Evolutionary conservation across 1,140 invertebrate genomes (phyloP).

Genomic region (Trichogramma pretiosum): DNA sequence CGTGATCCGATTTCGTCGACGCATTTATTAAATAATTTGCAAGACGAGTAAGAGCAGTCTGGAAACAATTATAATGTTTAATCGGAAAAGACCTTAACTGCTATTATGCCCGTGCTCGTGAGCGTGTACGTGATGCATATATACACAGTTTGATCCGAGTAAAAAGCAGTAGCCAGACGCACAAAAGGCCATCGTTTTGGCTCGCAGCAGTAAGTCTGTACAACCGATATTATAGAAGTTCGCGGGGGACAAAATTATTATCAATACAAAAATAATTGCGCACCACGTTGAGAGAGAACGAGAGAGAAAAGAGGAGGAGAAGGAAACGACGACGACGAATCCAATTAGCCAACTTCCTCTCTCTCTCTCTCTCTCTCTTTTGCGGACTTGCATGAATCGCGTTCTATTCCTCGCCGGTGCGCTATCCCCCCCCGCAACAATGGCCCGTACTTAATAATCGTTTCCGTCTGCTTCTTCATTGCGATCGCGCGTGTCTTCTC

Average conservation of each 20-base stretch:
- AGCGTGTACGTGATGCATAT: neutral
- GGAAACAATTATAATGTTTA: no score
- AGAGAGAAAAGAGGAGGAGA: neutral
- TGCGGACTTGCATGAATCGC: constrained; percentile 30
- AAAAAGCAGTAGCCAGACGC: neutral
- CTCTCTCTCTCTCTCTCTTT: constrained; percentile 15
- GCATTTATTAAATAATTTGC: no score
- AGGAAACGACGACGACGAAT: constrained; percentile 14
- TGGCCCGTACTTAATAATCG: constrained; percentile 29
- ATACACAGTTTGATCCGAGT: neutral
- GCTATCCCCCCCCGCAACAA: constrained; percentile 14
- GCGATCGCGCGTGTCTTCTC: neutral
- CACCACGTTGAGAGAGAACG: constrained; percentile 3
- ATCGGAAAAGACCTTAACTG: no score
- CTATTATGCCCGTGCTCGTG: no score
- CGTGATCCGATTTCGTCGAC: no score
- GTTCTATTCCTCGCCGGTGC: constrained; percentile 21
- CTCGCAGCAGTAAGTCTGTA: neutral
- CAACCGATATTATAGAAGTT: neutral
- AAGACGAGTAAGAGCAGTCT: no score
- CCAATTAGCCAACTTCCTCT: constrained; percentile 31
- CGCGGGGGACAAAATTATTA: constrained; percentile 6
- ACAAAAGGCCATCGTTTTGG: neutral
- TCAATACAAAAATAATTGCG: constrained; percentile 19
- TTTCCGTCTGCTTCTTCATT: constrained; percentile 34